Evolutionary conservation across 2,888 invertebrate genomes (phyloP).

Genomic region (Lasioglossum pauxillum): DNA sequence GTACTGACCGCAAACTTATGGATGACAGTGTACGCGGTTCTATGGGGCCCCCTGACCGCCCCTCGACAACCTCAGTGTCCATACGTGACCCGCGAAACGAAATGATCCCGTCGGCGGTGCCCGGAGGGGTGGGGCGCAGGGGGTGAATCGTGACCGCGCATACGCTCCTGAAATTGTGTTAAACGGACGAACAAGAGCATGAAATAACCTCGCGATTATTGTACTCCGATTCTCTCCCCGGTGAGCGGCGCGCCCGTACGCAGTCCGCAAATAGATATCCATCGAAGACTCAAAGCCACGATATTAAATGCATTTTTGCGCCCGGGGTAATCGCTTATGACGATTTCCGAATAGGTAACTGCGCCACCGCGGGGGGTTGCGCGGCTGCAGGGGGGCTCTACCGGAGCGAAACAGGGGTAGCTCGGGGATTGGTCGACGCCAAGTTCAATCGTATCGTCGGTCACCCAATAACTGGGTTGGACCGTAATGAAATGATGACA

Average conservation of each 20-base stretch:
- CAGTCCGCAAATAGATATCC: slow-evolving; percentile 23
- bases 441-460: slow-evolving; percentile 32
- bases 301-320: slow-evolving; percentile 36
- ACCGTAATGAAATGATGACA: slow-evolving; percentile 44
- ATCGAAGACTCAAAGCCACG: slow-evolving; percentile 24
- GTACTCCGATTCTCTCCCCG: neutral
- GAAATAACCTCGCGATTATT: slow-evolving; percentile 65
- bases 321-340: slow-evolving; percentile 45
- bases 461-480: slow-evolving; percentile 45
- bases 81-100: slow-evolving; percentile 20
- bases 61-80: slow-evolving; percentile 11
- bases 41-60: neutral
- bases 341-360: slow-evolving; percentile 22
- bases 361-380: neutral
- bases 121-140: neutral
- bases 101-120: slow-evolving; percentile 18
- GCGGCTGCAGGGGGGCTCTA: no score
- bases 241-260: neutral
- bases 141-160: slow-evolving; percentile 62
- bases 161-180: slow-evolving; percentile 67
- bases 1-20: slow-evolving; percentile 2
- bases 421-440: neutral
- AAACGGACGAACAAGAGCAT: slow-evolving; percentile 62
- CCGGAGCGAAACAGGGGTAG: neutral
- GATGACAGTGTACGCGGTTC: slow-evolving; percentile 6